Evolutionary conservation across 2,797 vertebrate genomes (phyloP).

Genomic region (Limnodromus scolopaceus): DNA sequence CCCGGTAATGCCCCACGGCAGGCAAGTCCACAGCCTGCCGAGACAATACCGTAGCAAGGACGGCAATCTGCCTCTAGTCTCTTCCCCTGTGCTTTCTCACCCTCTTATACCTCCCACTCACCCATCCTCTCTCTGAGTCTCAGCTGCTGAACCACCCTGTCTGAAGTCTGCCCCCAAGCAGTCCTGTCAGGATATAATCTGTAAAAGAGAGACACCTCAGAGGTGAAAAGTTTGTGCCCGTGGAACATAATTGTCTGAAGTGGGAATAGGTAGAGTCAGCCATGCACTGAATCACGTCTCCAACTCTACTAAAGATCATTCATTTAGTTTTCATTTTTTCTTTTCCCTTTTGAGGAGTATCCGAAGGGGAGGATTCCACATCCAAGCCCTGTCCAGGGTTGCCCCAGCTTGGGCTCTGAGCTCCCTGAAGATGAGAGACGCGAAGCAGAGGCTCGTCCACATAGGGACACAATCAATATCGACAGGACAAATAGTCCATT

Average conservation of each 20-base stretch:
- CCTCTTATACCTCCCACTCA: fast-evolving
- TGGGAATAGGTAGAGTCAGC: neutral
- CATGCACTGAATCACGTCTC: neutral
- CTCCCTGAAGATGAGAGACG: neutral
- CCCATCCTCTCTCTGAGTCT: fast-evolving
- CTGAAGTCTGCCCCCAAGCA: neutral
- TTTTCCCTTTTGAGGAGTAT: neutral
- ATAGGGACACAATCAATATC: neutral
- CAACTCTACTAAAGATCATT: neutral
- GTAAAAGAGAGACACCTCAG: neutral
- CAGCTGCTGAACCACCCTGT: neutral
- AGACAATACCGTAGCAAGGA: neutral
- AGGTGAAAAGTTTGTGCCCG: neutral
- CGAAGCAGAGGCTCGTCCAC: neutral
- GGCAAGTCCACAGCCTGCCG: neutral
- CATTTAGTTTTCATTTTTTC: neutral
- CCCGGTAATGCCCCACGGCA: too few relatives aligned
- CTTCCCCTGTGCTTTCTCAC: fast-evolving
- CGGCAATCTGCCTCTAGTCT: neutral
- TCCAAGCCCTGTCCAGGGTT: neutral
- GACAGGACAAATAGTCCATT: neutral
- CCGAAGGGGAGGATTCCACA: neutral
- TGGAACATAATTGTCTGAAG: neutral
- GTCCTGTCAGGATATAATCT: neutral
- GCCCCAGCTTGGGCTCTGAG: neutral